phyloP scores from a whole-genome alignment of 2,113 vertebrate genomes.

The Semnornis frantzii region DNA sequence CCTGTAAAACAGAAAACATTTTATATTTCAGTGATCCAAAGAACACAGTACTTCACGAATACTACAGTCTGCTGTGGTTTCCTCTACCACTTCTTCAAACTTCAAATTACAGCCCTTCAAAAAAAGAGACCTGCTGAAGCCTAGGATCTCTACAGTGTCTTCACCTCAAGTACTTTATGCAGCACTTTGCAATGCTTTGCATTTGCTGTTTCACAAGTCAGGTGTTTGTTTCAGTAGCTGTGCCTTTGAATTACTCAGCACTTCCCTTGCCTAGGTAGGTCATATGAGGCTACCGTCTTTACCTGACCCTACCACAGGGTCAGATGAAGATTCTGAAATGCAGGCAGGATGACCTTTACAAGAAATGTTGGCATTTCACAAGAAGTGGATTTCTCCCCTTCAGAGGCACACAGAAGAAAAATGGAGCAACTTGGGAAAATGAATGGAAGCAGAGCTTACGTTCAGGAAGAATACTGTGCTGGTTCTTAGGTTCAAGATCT shows the following conservation, averaged over 20 bases:
- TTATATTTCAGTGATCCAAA: background rate
- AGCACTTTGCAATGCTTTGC: background rate
- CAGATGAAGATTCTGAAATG: background rate
- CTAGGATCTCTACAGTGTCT: background rate
- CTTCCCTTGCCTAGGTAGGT: background rate
- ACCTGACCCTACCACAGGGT: background rate
- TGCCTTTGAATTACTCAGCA: background rate
- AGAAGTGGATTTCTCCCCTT: background rate
- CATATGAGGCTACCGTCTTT: background rate
- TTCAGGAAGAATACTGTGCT: background rate
- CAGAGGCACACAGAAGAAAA: background rate
- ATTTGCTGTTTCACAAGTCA: background rate
- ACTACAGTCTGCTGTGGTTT: background rate
- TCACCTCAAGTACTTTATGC: background rate
- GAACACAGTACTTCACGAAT: background rate
- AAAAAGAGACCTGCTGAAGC: background rate
- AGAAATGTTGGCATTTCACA: background rate
- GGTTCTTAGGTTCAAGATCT: background rate
- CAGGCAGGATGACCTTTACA: background rate
- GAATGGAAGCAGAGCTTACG: background rate
- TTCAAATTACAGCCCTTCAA: background rate
- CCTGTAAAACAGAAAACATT: background rate
- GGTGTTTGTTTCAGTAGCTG: background rate
- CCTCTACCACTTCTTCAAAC: background rate
- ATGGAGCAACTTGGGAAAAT: background rate